Conservation (phyloP, 2,888 invertebrate species). For the Carpatolechia fugitivella region DNA sequence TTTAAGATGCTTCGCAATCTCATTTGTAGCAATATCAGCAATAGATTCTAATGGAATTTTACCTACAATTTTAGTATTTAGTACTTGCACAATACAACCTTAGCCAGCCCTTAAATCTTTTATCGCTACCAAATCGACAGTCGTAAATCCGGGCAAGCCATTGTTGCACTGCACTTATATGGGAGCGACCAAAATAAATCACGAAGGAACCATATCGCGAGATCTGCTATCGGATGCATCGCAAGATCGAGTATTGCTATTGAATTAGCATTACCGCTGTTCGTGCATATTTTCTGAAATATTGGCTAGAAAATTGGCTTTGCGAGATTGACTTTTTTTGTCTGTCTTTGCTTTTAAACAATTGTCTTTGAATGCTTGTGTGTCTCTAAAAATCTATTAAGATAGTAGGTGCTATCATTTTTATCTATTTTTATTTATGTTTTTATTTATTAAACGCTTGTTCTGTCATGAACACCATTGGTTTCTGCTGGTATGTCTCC, state of each 20-base stretch:
- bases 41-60: background rate
- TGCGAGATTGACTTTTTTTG: background rate
- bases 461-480: background rate
- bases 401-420: too few species aligned
- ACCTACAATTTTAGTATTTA: constrained; percentile 1
- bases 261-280: constrained; percentile 76
- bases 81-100: constrained; percentile 9
- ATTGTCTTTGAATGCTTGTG: too few species aligned
- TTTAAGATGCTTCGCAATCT: constrained; percentile 1
- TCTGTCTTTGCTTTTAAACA: background rate
- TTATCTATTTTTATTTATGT: too few species aligned
- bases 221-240: constrained; percentile 65
- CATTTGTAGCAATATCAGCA: background rate
- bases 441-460: constrained; percentile 16
- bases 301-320: background rate
- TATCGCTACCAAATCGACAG: constrained; percentile 74
- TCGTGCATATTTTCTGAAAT: constrained; percentile 44
- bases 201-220: constrained; percentile 74
- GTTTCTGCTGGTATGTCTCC: constrained; percentile 35
- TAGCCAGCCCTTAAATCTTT: constrained; percentile 48
- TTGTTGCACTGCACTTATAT: constrained; percentile 75
- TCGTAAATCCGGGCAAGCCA: constrained; percentile 71
- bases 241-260: constrained; percentile 54
- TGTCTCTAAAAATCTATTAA: too few species aligned
- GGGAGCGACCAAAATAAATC: constrained; percentile 76